Base-by-base conservation (phyloP, 2,113 vertebrate genomes). In the Mystacornis crossleyi region DNA sequence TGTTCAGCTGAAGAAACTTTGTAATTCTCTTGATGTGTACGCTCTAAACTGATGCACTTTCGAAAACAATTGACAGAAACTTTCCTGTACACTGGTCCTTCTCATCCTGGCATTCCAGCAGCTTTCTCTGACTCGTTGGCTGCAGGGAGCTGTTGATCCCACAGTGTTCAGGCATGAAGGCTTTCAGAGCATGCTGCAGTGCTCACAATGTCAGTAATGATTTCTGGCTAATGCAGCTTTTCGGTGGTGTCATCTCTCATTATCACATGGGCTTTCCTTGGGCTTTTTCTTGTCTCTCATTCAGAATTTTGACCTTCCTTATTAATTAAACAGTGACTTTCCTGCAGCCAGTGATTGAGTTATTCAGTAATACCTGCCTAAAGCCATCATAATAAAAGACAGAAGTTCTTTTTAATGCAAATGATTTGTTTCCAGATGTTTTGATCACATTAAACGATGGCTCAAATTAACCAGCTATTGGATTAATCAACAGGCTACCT, bases 251-350 rank as follows among this genome's bases (percentile, higher is more conserved):
- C 97, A 90, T 73, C 87, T 96, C 92, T 93, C 72, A 91, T 97
- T 97, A 96, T 85, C 53, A 90, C 86, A 86, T 20, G 74, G 92
- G 38, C 71, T 97, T 97, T 97, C 97, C 97, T 97, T 97, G 95
- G 96, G 96, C 95, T 96, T 87, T 96, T 96, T 69, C 91, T 95
- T 97, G 96, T 92, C 90, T 94, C 75, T 73, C 81, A 89, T 90
- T 96, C 94, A 94, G 69, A 94, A 96, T 96, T 96, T 96, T 97
- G 97, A 97, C 97, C 94, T 97, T 97, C 92, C 72, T 64, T 93
- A 94, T 96, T 97, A 97, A 97, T 97, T 97, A 94, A 96, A 92
- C 81, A 94, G 79, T 4, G 4, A 78, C 91, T 95, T 95, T 93
- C 65, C 71, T 93, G 77, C 83, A 93, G 84, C 73, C 89, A 77